Conservation (phyloP, 23 tunicate species). For the Oikopleura dioica region DNA sequence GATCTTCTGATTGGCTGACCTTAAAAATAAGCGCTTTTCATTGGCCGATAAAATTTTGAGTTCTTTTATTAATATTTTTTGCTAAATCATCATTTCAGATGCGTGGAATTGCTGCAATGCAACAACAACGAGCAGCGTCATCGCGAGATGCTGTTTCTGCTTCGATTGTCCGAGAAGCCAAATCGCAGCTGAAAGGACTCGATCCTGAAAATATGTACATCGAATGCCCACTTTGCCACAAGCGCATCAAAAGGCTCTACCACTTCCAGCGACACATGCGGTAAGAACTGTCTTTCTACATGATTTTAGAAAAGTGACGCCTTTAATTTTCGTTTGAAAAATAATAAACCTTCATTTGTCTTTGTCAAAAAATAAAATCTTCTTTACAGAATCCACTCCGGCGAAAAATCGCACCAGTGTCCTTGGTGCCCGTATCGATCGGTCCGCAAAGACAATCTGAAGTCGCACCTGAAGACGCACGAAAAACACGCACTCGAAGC, state of each 20-base stretch:
- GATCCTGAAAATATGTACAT: slow-evolving; percentile 99
- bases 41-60: too few relatives aligned
- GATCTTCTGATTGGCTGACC: too few relatives aligned
- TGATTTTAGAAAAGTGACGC: neutral
- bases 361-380: neutral
- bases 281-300: neutral
- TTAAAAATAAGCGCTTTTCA: too few relatives aligned
- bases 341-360: neutral
- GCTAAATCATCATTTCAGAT: too few relatives aligned
- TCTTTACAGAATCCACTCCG: slow-evolving; percentile 44
- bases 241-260: slow-evolving; percentile 84
- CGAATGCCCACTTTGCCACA: slow-evolving; percentile 93
- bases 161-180: slow-evolving; percentile 73
- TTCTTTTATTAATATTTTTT: too few relatives aligned
- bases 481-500: slow-evolving; percentile 51
- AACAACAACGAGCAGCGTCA: too few relatives aligned
- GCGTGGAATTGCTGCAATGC: too few relatives aligned
- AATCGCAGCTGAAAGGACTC: slow-evolving; percentile 61
- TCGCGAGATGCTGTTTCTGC: slow-evolving; percentile 17
- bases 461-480: slow-evolving; percentile 96
- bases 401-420: slow-evolving; percentile 88
- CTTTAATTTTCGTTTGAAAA: neutral
- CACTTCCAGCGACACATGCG: slow-evolving; percentile 99
- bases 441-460: slow-evolving; percentile 84
- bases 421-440: slow-evolving; percentile 91